Evolutionary conservation across 2,888 invertebrate genomes (phyloP), one percentile per base, ranked within the genome.

Genomic region (Eupithecia tripunctaria): DNA sequence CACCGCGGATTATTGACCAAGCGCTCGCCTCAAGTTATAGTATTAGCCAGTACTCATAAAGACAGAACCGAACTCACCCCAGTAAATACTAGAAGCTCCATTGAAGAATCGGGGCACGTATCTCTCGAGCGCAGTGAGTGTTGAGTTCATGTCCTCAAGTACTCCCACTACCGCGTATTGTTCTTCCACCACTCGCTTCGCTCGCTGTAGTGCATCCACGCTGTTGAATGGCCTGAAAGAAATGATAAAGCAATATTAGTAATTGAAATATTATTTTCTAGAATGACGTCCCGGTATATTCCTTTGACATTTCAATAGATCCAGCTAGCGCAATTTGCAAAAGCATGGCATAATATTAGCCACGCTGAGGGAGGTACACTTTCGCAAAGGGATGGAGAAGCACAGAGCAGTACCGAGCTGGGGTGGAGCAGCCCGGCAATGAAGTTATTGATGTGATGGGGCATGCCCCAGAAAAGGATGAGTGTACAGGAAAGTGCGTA

Each of bases 111-210:
- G 93, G 0, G 98, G 98, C 78, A 98, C 95, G 88, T 98, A 98
- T 84, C 97, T 95, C 89, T 98, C 98, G 72, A 98, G 94, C n/a
- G 98, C 98, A 5, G 97, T 95, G 21, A 98, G 93, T 0, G 98
- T 98, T 1, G 97, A 96, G 90, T 98, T 98, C 88, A 98, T 95
- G 84, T 98, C 98, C 85, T 98, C 98, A 1, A 98, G 95, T 0
- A 98, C 97, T 1, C 98, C 98, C 4, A 98, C 98, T 0, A 98
- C 98, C 0, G 98, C 96, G 85, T 98, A 98, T 85, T 98, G 97
- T 82, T 96, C 95, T 85, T 98, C 98, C 0, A 98, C 98, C 5
- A 98, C 97, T 72, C 96, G 94, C 90, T 98, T 98, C 0, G 98
- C 98, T 68, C 96, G 95, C 88, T 98, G 97, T 81, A 98, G 87